Base-by-base conservation (phyloP, 2,888 invertebrate genomes). In the Drosophila sordidapex region DNA sequence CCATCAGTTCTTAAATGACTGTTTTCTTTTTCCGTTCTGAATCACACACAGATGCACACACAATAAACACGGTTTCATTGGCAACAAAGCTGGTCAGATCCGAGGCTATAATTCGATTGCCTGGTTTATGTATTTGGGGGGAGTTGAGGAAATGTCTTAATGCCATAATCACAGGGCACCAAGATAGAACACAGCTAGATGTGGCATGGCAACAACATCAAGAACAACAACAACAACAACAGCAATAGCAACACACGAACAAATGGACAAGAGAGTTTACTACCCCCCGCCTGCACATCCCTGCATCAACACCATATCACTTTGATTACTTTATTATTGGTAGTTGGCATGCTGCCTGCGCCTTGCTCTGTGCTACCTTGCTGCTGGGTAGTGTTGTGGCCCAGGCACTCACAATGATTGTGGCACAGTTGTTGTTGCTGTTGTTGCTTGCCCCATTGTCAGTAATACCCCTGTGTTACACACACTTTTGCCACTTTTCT, bases 241-340 rank as follows among this genome's bases (percentile, higher is more conserved):
- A 65, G 59, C 48, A 64, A 49, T 48, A 46, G 46, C 27, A 35
- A 35, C 15, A 67, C 49, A 66, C 13, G 36, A 70, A 53, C 27
- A 70, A 60, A 59, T 59, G 54, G 21, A 11, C 25, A 51, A 5
- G 52, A 60, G 59, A 15, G 18, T 21, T 46, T 46, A 46, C 21
- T 46, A 46, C 8, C 8, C 10, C 25, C 18, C 43, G 8, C n/a
- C 2, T n/a, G 18, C 43, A 33, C 40, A 43, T 60, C 57, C 60
- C 58, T 54, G 64, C 70, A 77, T 89, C 87, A 84, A 81, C 84
- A 89, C 81, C 87, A 87, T 87, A 89, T 87, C 89, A 83, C 80
- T 89, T 91, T 91, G 88, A 91, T 91, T 90, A 84, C 90, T 83
- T 87, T 88, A 91, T 91, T 91, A 91, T 89, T 89, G 85, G 81